Evolutionary conservation across 2,888 invertebrate genomes (phyloP).

Genomic region (Mantis religiosa): DNA sequence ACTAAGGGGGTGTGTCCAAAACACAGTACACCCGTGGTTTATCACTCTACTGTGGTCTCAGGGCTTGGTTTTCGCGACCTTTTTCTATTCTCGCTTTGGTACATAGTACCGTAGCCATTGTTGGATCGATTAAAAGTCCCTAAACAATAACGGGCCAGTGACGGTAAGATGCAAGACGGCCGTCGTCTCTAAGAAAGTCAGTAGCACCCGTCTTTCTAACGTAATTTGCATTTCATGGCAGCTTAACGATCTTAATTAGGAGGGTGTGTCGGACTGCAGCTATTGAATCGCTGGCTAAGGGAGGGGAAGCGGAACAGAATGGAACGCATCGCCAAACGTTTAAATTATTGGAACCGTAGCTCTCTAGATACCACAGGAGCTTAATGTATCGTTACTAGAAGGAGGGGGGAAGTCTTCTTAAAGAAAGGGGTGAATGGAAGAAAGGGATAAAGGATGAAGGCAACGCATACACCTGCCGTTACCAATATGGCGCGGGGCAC

Average conservation of each 20-base stretch:
- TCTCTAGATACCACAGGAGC: not conserved
- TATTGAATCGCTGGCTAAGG: slow-evolving; percentile 19
- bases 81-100: not conserved
- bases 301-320: not conserved
- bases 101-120: not conserved
- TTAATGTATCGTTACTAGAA: not conserved
- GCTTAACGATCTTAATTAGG: slow-evolving; percentile 46
- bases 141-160: slow-evolving; percentile 8
- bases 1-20: not conserved
- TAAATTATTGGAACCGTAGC: not conserved
- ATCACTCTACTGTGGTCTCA: not conserved
- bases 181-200: slow-evolving; percentile 13
- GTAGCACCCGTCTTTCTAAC: slow-evolving; percentile 32
- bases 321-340: not conserved
- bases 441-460: not conserved
- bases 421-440: not conserved
- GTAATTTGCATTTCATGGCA: slow-evolving; percentile 45
- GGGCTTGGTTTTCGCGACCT: not conserved
- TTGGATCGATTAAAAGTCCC: not conserved
- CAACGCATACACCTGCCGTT: not conserved
- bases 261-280: slow-evolving; percentile 31
- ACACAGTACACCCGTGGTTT: not conserved
- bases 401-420: not conserved
- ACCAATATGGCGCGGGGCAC: not conserved
- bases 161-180: too few relatives aligned